Percentiles rank a stretch among this genome's conserved stretches.
Conservation (phyloP, 2,888 invertebrate genomes). For the Aphodius granarius region DNA sequence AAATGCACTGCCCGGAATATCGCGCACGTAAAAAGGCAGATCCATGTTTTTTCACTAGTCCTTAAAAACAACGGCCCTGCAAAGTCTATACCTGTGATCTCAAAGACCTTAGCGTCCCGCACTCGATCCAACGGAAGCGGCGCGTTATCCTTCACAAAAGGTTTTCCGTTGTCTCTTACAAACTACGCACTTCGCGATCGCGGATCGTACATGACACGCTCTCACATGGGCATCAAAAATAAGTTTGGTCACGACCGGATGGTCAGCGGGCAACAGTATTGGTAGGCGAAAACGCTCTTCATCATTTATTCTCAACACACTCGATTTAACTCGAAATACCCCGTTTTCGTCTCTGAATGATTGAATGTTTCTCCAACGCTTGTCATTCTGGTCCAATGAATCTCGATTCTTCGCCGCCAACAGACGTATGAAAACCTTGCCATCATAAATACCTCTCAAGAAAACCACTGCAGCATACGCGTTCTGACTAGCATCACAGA, state of each 20-base stretch:
- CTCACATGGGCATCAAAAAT: background rate
- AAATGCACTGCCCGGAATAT: too few species aligned
- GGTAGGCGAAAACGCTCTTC: background rate
- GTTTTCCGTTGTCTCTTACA: background rate
- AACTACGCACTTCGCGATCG: constrained; percentile 18
- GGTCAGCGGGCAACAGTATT: background rate
- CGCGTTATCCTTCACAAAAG: background rate
- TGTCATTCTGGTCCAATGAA: background rate
- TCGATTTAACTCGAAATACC: background rate
- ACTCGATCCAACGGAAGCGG: constrained; percentile 35
- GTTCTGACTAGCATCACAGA: background rate
- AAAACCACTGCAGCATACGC: background rate
- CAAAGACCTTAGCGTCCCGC: constrained; percentile 35
- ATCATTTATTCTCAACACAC: background rate
- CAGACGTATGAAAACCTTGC: background rate
- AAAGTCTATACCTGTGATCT: constrained; percentile 42
- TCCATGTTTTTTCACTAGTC: constrained; percentile 37
- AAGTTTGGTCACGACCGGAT: background rate
- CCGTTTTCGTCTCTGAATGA: background rate
- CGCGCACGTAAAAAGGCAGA: constrained; percentile 45
- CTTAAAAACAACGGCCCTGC: constrained; percentile 43
- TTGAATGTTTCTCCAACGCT: background rate
- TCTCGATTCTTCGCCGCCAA: background rate
- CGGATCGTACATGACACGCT: constrained; percentile 11
- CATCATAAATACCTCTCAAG: constrained; percentile 1